These are phyloP conservation scores for Istiophorus platypterus DNA, from an alignment of 2,113 vertebrate genomes.

Conservation along the genomic window DNA sequence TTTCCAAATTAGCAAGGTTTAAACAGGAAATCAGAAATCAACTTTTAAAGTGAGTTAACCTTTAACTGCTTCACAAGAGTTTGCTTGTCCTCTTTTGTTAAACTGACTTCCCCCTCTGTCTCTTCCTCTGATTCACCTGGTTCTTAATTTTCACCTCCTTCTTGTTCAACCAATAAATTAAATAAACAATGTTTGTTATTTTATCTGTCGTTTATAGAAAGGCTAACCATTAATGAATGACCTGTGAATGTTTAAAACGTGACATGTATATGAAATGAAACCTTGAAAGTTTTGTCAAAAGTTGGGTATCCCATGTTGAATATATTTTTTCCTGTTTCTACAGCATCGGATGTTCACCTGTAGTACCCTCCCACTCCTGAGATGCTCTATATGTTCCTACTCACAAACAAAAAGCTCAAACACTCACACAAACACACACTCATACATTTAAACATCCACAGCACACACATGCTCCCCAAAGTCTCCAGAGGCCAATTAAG, in stretches of 20 bases:
- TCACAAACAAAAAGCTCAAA: neutral
- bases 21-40: neutral
- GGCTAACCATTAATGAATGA: no score
- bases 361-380: neutral
- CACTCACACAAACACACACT: conserved; percentile 27
- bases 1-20: neutral
- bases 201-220: no score
- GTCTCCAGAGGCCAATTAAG: conserved; percentile 84
- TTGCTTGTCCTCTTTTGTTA: neutral
- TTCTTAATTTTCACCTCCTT: neutral
- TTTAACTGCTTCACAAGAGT: neutral
- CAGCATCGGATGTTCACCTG: conserved; percentile 17
- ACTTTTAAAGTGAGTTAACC: neutral
- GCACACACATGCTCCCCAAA: conserved; percentile 43
- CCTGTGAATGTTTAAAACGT: neutral
- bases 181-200: no score
- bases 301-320: neutral
- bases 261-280: neutral
- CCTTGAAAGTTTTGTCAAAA: no score
- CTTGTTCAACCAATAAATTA: neutral
- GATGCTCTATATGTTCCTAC: neutral
- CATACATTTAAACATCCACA: conserved; percentile 37
- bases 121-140: neutral
- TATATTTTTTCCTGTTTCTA: neutral
- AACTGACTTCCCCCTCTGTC: neutral